phyloP scores from a whole-genome alignment of 2,113 vertebrate genomes.

The Andinoacara biseriatus region DNA sequence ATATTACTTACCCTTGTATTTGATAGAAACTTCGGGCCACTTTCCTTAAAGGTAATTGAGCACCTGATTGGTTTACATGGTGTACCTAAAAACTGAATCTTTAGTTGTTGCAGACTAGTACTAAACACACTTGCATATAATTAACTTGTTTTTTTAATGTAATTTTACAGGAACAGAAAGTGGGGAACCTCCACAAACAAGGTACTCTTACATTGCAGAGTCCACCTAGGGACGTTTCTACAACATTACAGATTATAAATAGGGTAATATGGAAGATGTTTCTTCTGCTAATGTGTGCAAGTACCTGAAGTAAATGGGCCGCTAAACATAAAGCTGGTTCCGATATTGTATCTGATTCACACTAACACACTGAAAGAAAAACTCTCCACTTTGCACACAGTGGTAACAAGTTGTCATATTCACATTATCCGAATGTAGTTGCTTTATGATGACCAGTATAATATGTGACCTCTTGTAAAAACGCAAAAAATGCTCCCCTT shows the following conservation, averaged over 20 bases:
- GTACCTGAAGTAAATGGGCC: not conserved
- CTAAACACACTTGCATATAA: not conserved
- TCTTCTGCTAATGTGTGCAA: not conserved
- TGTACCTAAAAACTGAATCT: not conserved
- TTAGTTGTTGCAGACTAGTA: not conserved
- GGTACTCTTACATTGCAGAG: constrained; percentile 53
- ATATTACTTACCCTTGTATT: not conserved
- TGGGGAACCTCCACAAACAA: constrained; percentile 48
- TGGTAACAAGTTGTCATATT: not conserved
- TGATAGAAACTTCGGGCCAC: not conserved
- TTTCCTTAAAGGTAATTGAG: not conserved
- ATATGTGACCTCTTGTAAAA: not conserved
- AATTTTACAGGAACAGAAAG: constrained; percentile 42
- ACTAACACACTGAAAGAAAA: not conserved
- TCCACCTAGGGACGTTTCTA: not conserved
- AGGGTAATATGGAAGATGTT: not conserved
- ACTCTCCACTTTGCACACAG: not conserved
- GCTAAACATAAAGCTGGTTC: not conserved
- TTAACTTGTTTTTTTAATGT: constrained; percentile 19
- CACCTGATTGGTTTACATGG: not conserved
- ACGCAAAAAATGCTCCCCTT: not conserved
- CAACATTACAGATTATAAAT: not conserved
- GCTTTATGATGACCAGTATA: not conserved
- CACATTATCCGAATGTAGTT: not conserved
- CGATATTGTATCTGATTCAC: not conserved